These are phyloP conservation scores for Hipposideros armiger DNA, from an alignment of 2,113 vertebrate genomes.

Conservation along the genomic window DNA sequence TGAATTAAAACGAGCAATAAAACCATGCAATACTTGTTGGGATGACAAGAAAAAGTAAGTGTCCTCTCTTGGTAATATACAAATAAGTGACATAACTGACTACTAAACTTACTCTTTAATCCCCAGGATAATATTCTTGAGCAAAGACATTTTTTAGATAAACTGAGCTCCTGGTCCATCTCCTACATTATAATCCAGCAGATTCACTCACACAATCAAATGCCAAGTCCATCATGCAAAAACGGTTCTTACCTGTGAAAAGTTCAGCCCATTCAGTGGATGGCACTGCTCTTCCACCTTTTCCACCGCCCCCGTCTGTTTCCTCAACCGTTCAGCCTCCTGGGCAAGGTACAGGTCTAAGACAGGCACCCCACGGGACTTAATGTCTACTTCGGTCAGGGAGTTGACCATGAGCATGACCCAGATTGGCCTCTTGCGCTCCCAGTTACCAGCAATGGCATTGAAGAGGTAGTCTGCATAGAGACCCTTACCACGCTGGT, in stretches of 20 bases:
- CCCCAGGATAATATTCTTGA: not conserved
- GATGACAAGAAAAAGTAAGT: not conserved
- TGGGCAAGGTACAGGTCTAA: conserved; percentile 95
- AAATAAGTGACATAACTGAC: not conserved
- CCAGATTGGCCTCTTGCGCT: conserved; percentile 93
- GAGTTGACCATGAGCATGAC: conserved; percentile 97
- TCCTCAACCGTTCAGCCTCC: conserved; percentile 93
- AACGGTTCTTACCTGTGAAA: conserved; percentile 92
- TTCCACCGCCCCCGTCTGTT: conserved; percentile 93
- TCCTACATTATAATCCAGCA: not conserved
- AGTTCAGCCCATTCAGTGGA: conserved; percentile 94
- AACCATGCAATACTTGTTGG: not conserved
- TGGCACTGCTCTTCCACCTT: conserved; percentile 96
- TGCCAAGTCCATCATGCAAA: not conserved
- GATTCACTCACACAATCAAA: not conserved
- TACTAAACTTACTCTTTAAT: not conserved
- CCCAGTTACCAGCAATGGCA: conserved; percentile 95
- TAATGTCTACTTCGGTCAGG: conserved; percentile 92
- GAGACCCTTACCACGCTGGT: conserved; percentile 92
- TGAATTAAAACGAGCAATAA: not conserved
- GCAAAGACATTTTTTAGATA: not conserved
- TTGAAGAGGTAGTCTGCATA: conserved; percentile 95
- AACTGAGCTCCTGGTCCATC: not conserved
- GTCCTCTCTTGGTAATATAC: not conserved
- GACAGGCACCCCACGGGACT: conserved; percentile 91